Evolutionary conservation across 2,113 vertebrate species (phyloP).

Genomic region (Oryzias celebensis): DNA sequence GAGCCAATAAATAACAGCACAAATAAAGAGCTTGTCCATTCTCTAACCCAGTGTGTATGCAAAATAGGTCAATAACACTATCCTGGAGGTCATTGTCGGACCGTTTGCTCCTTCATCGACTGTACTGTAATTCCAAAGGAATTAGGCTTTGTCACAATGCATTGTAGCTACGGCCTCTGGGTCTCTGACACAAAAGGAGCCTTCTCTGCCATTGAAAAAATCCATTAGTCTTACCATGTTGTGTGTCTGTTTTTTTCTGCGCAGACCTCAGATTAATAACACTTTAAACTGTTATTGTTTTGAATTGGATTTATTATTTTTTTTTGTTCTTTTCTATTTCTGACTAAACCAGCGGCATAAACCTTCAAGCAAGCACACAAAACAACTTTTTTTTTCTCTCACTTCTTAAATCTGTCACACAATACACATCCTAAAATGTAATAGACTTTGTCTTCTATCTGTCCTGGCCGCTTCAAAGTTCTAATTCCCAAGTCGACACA

Average conservation of each 20-base stretch:
- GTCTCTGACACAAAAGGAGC: conserved; percentile 73
- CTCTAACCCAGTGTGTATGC: conserved; percentile 70
- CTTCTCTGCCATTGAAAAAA: conserved; percentile 74
- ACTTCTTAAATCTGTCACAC: not conserved
- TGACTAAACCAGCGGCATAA: not conserved
- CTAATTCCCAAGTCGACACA: not conserved
- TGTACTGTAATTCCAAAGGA: conserved; percentile 73
- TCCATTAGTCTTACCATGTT: conserved; percentile 80
- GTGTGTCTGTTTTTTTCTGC: conserved; percentile 71
- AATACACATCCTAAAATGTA: not conserved
- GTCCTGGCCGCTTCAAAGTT: not conserved
- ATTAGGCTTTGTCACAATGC: conserved; percentile 78
- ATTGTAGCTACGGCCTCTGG: conserved; percentile 66
- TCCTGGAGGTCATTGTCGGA: conserved; percentile 77
- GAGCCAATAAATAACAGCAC: conserved; percentile 79
- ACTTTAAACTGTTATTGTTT: no score
- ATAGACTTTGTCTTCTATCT: not conserved
- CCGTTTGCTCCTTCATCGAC: conserved; percentile 75
- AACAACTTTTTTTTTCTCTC: not conserved
- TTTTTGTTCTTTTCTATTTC: not conserved
- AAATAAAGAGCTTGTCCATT: conserved; percentile 78
- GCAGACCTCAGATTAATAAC: conserved; percentile 34
- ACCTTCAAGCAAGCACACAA: not conserved
- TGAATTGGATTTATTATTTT: not conserved
- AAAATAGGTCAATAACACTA: conserved; percentile 79